Evolutionary conservation across 2,888 invertebrate species (phyloP), one percentile per base, ranked within the genome.

Genomic region (Drosophila maculinotata): DNA sequence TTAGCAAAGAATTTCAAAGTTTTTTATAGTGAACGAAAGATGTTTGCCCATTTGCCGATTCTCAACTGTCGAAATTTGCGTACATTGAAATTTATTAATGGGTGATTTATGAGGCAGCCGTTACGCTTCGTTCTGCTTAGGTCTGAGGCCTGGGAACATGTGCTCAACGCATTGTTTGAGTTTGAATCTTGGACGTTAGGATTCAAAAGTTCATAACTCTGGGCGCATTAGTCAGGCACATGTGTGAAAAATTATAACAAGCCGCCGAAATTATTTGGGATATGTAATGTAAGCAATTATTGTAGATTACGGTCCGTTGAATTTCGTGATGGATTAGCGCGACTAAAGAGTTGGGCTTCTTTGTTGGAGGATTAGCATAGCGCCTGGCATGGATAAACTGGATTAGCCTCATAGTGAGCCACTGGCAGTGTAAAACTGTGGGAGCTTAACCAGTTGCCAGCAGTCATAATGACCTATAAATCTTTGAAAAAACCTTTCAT

Each of bases 81-180:
- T 63, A 72, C 36, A 77, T 76, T 82, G 45, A 69, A 77, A 82
- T 87, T 86, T 72, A 76, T 79, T 71, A 84, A 71, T 84, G 70
- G 25, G 53, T 83, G 83, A 86, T 86, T 83, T 83, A 83, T 83
- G 69, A 38, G 42, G 28, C 51, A 53, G 31, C 39, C 69, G 73
- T 62, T 62, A 72, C 59, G 58, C 17, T 42, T n/a, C n/a, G 23
- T 28, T 44, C 23, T 48, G 23, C 25, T 42, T 8, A 15, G 28
- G 25, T 35, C 15, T 45, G 23, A 10, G 20, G 82, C 67, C 67
- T 76, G 83, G 52, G 60, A 76, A 83, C 65, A 80, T 75, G 49
- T 75, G 76, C 14, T 15, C 41, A 23, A 47, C 60, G 69, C 45
- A 53, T 57, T 60, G 47, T 59, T 44, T 56, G 17, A 20, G 28